A percentile compares a stretch with the other conserved stretches of the same genome.
These are phyloP conservation scores for Vulpes vulpes DNA, from an alignment of 2,113 vertebrate genomes.

Conservation along the genomic window DNA sequence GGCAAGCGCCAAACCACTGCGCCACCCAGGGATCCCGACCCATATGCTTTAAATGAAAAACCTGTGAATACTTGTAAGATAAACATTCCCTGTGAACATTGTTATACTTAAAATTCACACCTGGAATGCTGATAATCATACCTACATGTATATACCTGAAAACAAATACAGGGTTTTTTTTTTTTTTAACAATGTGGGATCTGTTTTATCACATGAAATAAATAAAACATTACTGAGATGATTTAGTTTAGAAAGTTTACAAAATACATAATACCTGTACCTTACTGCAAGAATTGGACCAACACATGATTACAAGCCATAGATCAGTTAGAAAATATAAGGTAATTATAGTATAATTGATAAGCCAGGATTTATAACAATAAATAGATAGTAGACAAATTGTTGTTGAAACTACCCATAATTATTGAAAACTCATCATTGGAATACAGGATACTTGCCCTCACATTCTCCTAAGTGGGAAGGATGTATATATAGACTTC, in stretches of 20 bases:
- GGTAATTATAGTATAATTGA: background rate
- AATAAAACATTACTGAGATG: background rate
- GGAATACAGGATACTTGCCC: background rate
- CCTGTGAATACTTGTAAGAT: background rate
- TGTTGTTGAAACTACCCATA: background rate
- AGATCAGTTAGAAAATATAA: background rate
- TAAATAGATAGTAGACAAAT: background rate
- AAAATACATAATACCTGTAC: background rate
- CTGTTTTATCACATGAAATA: slow-evolving; percentile 53
- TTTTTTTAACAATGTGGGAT: background rate
- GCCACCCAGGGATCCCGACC: too few species aligned
- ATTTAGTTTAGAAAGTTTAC: slow-evolving; percentile 39
- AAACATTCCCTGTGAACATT: background rate
- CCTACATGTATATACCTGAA: background rate
- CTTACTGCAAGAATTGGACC: background rate
- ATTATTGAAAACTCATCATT: background rate
- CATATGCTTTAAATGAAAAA: slow-evolving; percentile 33
- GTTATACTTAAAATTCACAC: background rate
- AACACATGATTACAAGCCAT: background rate
- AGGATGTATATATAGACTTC: background rate
- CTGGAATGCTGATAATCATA: background rate
- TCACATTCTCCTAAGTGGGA: background rate
- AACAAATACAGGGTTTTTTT: background rate
- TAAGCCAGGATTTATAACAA: slow-evolving; percentile 25
- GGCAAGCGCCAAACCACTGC: too few species aligned